Evolutionary conservation across 1,140 invertebrate species (phyloP).

Genomic region (Drosophila sproati): DNA sequence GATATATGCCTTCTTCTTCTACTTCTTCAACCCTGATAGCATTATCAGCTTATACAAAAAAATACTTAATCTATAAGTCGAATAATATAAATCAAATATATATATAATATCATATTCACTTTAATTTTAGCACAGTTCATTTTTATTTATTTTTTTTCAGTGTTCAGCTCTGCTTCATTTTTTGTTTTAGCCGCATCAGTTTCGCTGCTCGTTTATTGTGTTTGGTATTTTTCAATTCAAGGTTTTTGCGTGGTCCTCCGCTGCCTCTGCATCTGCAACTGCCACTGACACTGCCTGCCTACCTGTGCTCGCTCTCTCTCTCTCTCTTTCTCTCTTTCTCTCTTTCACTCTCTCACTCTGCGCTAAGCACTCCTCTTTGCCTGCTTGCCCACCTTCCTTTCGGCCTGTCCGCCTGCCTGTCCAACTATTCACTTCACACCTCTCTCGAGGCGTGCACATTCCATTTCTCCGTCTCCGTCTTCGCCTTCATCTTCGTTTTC

Average conservation of each 20-base stretch:
- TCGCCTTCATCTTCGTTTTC: neutral
- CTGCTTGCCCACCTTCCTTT: neutral
- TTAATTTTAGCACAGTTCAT: neutral
- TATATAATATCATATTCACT: too few species aligned
- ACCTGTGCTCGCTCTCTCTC: neutral
- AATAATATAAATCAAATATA: too few species aligned
- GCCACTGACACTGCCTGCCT: neutral
- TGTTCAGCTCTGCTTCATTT: slow-evolving; percentile 20
- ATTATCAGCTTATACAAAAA: too few species aligned
- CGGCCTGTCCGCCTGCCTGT: slow-evolving; percentile 3
- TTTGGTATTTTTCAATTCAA: slow-evolving; percentile 75
- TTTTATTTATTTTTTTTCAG: slow-evolving; percentile 6
- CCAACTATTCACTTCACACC: slow-evolving; percentile 54
- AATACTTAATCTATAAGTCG: too few species aligned
- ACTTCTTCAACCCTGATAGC: too few species aligned
- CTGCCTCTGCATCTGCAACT: neutral
- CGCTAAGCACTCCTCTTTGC: neutral
- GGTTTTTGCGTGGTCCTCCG: slow-evolving; percentile 42
- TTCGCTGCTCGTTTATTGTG: slow-evolving; percentile 58
- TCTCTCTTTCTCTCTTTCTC: neutral
- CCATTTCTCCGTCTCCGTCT: slow-evolving; percentile 5
- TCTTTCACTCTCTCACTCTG: too few species aligned
- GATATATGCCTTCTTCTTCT: too few species aligned
- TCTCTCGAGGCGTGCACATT: slow-evolving; percentile 22
- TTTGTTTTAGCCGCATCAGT: slow-evolving; percentile 74